Evolutionary conservation across 2,888 invertebrate genomes (phyloP).

Genomic region (Phlogophora meticulosa): DNA sequence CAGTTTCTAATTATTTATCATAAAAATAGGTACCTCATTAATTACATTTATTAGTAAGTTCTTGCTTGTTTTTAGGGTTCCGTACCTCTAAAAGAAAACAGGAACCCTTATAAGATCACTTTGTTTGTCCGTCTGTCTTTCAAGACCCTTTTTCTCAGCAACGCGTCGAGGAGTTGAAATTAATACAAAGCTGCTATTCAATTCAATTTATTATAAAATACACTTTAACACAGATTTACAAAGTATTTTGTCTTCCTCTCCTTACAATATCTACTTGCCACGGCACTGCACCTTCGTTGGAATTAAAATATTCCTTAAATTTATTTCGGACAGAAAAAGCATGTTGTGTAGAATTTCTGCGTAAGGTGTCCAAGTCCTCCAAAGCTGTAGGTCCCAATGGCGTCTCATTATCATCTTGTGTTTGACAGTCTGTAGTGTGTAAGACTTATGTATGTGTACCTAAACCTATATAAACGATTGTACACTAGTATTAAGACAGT

Average conservation of each 20-base stretch:
- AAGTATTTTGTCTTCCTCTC: conserved; percentile 25
- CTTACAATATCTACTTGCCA: conserved; percentile 32
- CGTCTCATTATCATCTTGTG: too few relatives aligned
- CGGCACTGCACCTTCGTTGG: conserved; percentile 26
- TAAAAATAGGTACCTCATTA: conserved; percentile 29
- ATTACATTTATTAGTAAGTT: conserved; percentile 26
- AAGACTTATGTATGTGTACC: too few relatives aligned
- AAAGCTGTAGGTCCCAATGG: conserved; percentile 31
- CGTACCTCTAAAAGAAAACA: conserved; percentile 22
- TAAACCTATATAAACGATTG: too few relatives aligned
- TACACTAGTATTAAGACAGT: too few relatives aligned
- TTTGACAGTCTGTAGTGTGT: too few relatives aligned
- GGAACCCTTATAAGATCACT: too few relatives aligned
- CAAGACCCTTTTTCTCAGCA: too few relatives aligned
- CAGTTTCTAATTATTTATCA: conserved; percentile 25
- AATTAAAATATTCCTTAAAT: conserved; percentile 35
- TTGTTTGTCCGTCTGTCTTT: too few relatives aligned
- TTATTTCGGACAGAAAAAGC: conserved; percentile 32
- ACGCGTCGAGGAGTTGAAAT: too few relatives aligned
- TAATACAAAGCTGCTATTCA: conserved; percentile 24
- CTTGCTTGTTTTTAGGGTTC: conserved; percentile 19
- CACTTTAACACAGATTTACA: conserved; percentile 25
- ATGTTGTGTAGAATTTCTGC: conserved; percentile 20
- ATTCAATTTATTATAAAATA: conserved; percentile 32
- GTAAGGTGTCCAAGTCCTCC: conserved; percentile 29